phyloP scores from a whole-genome alignment of 30 jellyfish, hydroid and myxozoan species.

The Morbakka virulenta region DNA sequence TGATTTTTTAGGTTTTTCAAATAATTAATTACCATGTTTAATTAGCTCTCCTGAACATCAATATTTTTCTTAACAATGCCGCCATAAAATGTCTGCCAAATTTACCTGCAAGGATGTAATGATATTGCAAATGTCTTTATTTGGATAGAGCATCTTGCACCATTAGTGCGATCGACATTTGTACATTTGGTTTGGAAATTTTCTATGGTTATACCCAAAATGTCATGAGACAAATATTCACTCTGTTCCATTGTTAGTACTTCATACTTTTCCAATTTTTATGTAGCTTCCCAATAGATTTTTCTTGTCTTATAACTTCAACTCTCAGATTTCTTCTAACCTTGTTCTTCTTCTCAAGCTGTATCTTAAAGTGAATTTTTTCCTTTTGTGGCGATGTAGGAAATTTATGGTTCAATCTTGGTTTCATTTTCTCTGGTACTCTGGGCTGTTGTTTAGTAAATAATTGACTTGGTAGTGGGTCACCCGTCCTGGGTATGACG shows the following conservation, averaged over 20 bases:
- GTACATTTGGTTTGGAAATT: background rate
- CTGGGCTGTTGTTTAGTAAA: no score
- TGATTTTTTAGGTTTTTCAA: background rate
- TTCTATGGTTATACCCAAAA: background rate
- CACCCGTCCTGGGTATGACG: no score
- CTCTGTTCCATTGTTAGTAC: no score
- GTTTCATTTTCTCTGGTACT: no score
- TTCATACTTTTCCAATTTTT: no score
- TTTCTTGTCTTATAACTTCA: no score
- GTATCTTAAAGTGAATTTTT: no score
- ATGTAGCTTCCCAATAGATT: no score
- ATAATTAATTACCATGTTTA: background rate
- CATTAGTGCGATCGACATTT: background rate
- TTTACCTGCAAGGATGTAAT: constrained; percentile 30
- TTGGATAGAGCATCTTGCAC: background rate
- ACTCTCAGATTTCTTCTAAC: no score
- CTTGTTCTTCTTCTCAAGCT: no score
- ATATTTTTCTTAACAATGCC: background rate
- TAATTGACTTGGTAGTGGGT: no score
- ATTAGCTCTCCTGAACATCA: background rate
- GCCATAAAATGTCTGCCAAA: constrained; percentile 5
- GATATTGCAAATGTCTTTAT: constrained; percentile 17
- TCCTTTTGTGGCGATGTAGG: background rate
- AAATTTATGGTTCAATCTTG: background rate
- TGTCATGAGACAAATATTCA: background rate